Evolutionary conservation across 1,140 invertebrate species (phyloP), one percentile per base, ranked within the genome.

Genomic region (Caenorhabditis inopinata): DNA sequence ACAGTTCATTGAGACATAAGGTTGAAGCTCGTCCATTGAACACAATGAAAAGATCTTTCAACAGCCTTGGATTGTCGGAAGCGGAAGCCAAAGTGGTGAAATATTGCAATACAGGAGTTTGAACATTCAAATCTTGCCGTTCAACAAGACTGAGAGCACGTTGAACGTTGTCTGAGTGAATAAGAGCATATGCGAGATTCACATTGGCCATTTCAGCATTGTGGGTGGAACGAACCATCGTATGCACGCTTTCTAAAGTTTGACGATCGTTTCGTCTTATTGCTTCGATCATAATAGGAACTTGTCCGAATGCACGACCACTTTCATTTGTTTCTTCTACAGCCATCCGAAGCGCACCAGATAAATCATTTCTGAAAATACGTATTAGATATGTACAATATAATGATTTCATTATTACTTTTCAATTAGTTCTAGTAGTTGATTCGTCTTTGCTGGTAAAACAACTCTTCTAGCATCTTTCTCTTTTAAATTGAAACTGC

Each of bases 11-110:
- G 16, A 68, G 58, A 29, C 38, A 29, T 2, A 68, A 29, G 18
- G 58, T 68, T 1, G 58, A 68, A 18, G 58, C 58, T 21, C 58
- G 29, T 2, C 58, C 58, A 21, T 68, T 68, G n/a, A 68, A 68
- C n/a, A 68, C 58, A 42, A 68, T 68, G 58, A 68, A 68, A 18
- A 68, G 29, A 68, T 68, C 58, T 38, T 27, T 68, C 9, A 68
- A n/a, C 7, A 68, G 12, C 12, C 11, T 38, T 21, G 58, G 58
- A 68, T 68, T 68, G 1, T 68, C 58, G 16, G 58, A 68, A 11
- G 58, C 58, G 1, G 58, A 68, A 0, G 58, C 58, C 32, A 68
- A 68, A 5, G 58, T 68, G 4, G 58, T 68, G n/a, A 68, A 68
- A 18, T 68, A 68, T 68, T 68, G 58, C 6, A 68, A 21, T 21